Evolutionary conservation across 1,140 invertebrate genomes (phyloP).

Genomic region (Eurytemora carolleeae): DNA sequence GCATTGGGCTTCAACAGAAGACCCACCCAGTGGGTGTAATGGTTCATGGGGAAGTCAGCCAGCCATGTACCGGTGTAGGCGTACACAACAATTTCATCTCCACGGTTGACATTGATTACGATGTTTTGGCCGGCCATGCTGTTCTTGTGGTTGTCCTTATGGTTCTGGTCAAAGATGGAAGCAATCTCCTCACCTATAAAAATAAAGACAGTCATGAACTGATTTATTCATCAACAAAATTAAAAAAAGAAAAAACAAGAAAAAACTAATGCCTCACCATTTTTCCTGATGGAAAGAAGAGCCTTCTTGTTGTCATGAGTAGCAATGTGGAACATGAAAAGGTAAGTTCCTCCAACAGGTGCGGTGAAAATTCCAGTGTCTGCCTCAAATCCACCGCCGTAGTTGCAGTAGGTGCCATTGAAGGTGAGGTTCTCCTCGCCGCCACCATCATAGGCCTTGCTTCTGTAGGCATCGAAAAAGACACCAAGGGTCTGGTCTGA

Average conservation of each 20-base stretch:
- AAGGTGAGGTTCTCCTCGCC: slow-evolving; percentile 15
- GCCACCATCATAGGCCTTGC: slow-evolving; percentile 15
- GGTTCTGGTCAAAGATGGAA: slow-evolving; percentile 15
- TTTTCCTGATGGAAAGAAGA: slow-evolving; percentile 13
- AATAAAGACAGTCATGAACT: too few relatives aligned
- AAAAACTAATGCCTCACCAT: too few relatives aligned
- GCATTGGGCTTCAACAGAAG: slow-evolving; percentile 11
- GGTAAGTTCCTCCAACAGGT: slow-evolving; percentile 9
- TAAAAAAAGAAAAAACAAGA: too few relatives aligned
- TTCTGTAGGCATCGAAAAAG: slow-evolving; percentile 15
- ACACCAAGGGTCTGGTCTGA: slow-evolving; percentile 8
- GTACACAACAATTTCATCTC: slow-evolving; percentile 14
- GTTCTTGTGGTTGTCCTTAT: slow-evolving; percentile 16
- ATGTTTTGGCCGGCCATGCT: slow-evolving; percentile 13
- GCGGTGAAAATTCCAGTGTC: slow-evolving; percentile 14
- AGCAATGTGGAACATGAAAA: slow-evolving; percentile 15
- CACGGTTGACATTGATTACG: slow-evolving; percentile 3
- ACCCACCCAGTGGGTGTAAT: slow-evolving; percentile 15
- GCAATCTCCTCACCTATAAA: slow-evolving; percentile 15
- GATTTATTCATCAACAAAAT: too few relatives aligned
- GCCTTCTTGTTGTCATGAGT: slow-evolving; percentile 16
- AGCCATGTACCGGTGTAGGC: slow-evolving; percentile 16
- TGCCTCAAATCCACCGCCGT: slow-evolving; percentile 9
- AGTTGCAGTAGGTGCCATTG: slow-evolving; percentile 8
- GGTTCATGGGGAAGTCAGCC: slow-evolving; percentile 15